A percentile compares a stretch with the other conserved stretches of the same genome.
Conservation (phyloP, 2,113 vertebrate genomes). For the Zosterops lateralis region DNA sequence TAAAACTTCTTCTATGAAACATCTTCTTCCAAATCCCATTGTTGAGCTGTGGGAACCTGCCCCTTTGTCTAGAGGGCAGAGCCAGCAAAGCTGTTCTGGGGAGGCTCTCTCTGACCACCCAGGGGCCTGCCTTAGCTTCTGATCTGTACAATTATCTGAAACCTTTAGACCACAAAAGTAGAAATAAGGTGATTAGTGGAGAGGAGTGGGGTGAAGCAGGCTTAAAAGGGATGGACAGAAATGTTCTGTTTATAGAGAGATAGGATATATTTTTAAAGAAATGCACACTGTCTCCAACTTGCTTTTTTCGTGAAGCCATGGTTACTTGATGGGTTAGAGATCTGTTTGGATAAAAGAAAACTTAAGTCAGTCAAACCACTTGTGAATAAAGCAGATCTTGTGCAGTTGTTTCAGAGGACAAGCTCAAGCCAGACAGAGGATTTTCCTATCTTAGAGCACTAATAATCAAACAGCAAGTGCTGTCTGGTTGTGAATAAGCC, state of each 20-base stretch:
- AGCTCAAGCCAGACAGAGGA: neutral
- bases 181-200: neutral
- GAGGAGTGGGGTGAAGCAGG: neutral
- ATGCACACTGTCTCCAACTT: accelerated
- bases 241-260: neutral
- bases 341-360: neutral
- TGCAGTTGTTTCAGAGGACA: neutral
- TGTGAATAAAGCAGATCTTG: neutral
- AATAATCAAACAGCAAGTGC: neutral
- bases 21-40: conserved; percentile 4
- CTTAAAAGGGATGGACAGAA: neutral
- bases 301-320: neutral
- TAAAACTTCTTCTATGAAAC: conserved; percentile 79
- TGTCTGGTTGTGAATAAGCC: neutral
- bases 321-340: neutral
- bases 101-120: neutral
- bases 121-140: neutral
- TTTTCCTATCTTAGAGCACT: neutral
- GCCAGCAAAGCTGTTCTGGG: neutral
- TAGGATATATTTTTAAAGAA: neutral
- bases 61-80: neutral
- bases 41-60: neutral
- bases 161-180: neutral
- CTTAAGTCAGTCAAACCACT: neutral
- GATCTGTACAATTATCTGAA: neutral